Evolutionary conservation across 2,113 vertebrate genomes (phyloP).

Genomic region (Galbula dea): DNA sequence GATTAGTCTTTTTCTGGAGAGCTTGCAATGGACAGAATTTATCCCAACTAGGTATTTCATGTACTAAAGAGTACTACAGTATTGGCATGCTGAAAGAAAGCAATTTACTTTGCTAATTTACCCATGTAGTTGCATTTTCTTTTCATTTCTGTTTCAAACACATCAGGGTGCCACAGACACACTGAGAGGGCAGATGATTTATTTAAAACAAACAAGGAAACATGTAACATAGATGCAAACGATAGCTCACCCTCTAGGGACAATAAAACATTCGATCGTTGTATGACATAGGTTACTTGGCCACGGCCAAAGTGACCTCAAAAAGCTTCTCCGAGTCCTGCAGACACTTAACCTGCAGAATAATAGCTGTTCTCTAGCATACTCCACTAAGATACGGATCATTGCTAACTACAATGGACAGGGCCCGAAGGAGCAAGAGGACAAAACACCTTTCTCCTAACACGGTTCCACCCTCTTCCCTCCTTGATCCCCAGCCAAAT

Average conservation of each 20-base stretch:
- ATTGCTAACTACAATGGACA: accelerated
- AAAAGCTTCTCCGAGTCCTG: background rate
- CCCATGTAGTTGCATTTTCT: background rate
- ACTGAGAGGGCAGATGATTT: background rate
- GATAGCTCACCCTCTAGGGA: background rate
- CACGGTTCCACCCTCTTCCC: background rate
- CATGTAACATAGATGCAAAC: background rate
- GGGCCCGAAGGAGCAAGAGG: background rate
- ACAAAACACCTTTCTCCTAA: background rate
- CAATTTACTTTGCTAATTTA: background rate
- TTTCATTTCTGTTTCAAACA: background rate
- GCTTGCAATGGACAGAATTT: background rate
- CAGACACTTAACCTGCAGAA: background rate
- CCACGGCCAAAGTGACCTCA: background rate
- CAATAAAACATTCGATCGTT: background rate
- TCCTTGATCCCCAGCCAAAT: background rate
- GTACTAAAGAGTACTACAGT: background rate
- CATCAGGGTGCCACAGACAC: background rate
- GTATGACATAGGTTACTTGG: background rate
- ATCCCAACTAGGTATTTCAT: background rate
- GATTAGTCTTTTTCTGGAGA: background rate
- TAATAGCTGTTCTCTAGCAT: background rate
- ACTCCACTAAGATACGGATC: too few relatives aligned
- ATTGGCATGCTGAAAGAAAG: background rate
- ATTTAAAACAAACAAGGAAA: background rate